A percentile compares a stretch with the other conserved stretches of the same genome.
phyloP scores from a whole-genome alignment of 1,140 invertebrate species.

The Drosophila mojavensis region DNA sequence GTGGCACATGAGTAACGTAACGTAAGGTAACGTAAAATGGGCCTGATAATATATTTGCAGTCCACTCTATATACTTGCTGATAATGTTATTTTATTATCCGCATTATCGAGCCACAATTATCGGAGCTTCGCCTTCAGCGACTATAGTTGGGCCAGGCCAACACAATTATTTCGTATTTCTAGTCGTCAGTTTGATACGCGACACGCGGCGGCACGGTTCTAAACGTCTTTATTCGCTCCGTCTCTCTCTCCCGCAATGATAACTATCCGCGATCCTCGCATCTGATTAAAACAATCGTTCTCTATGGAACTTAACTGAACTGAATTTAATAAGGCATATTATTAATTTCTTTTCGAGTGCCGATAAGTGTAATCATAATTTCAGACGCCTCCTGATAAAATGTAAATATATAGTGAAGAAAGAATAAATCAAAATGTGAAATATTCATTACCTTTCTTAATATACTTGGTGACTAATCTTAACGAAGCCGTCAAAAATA shows the following conservation, averaged over 20 bases:
- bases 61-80: constrained; percentile 8
- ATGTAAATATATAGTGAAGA: constrained; percentile 26
- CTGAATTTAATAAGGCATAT: constrained; percentile 28
- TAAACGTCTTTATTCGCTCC: constrained; percentile 6
- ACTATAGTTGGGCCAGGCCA: background rate
- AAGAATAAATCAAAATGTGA: constrained; percentile 9
- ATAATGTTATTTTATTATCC: constrained; percentile 22
- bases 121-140: constrained; percentile 8
- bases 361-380: constrained; percentile 28
- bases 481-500: too few relatives aligned
- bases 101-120: constrained; percentile 67
- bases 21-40: too few relatives aligned
- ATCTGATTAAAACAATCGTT: background rate
- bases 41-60: constrained; percentile 11
- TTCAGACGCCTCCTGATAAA: constrained; percentile 14
- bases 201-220: constrained; percentile 59
- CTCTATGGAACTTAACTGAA: constrained; percentile 14
- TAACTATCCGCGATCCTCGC: background rate
- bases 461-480: too few relatives aligned
- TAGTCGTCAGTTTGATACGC: constrained; percentile 62
- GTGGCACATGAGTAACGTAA: constrained; percentile 22
- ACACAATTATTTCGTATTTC: constrained; percentile 32
- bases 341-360: constrained; percentile 21
- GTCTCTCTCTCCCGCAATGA: background rate
- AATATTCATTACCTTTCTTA: too few relatives aligned